phyloP scores from a whole-genome alignment of 2,113 vertebrate genomes.

The Tachycineta bicolor region DNA sequence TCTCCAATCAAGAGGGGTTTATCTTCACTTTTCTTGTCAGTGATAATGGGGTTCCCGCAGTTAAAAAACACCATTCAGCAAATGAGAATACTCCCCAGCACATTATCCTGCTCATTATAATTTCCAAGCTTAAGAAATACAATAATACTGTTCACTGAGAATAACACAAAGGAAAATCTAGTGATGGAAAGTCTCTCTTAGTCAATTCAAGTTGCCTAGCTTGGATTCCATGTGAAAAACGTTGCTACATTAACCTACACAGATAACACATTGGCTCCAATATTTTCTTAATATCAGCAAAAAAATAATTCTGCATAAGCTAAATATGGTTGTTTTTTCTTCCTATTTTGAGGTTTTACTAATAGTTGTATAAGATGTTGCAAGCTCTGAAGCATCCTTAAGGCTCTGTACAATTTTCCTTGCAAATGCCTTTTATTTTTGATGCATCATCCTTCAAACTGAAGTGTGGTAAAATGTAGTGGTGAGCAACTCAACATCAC shows the following conservation, averaged over 20 bases:
- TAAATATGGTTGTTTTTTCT: background rate
- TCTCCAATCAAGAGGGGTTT: background rate
- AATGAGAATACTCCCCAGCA: background rate
- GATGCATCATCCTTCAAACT: background rate
- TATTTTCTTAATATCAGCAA: background rate
- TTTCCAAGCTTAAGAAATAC: background rate
- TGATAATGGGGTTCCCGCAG: background rate
- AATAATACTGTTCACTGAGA: background rate
- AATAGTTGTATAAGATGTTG: background rate
- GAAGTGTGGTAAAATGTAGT: background rate
- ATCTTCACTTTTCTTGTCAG: background rate
- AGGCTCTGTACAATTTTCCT: background rate
- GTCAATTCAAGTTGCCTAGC: background rate
- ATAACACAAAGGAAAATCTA: background rate
- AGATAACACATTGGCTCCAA: background rate
- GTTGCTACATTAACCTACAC: background rate
- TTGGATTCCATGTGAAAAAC: background rate
- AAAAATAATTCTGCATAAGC: background rate
- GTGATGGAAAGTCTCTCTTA: background rate
- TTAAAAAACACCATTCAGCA: background rate
- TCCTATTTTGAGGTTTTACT: constrained; percentile 7
- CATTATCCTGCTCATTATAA: background rate
- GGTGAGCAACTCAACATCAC: background rate
- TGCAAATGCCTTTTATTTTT: constrained; percentile 6
- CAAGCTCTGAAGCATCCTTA: background rate